phyloP scores from a whole-genome alignment of 2,113 vertebrate species.

The Chloebia gouldiae region DNA sequence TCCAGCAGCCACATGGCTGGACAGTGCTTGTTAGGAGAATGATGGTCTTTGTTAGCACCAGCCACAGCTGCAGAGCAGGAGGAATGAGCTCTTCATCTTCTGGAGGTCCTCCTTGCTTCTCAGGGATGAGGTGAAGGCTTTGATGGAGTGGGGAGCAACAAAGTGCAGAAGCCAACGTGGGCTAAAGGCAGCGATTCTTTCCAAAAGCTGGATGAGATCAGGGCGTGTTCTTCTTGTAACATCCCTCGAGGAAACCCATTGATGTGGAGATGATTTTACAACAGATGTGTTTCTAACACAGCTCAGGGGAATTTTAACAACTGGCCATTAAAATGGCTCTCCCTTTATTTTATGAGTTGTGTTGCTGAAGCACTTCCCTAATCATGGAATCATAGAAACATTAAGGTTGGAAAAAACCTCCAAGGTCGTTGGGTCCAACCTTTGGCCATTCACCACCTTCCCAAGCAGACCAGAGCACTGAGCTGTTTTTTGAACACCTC shows the following conservation, averaged over 20 bases:
- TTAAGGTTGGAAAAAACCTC: not conserved
- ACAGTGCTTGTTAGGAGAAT: rapidly evolving
- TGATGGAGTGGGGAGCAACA: not conserved
- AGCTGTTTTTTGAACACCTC: not conserved
- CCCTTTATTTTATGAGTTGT: not conserved
- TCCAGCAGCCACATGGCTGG: not conserved
- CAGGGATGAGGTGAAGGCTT: not conserved
- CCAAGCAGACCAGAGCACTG: not conserved
- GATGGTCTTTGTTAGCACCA: not conserved
- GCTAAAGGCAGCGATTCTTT: not conserved
- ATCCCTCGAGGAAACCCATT: not conserved
- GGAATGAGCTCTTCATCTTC: not conserved
- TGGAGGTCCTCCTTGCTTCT: not conserved
- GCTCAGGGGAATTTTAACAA: not conserved
- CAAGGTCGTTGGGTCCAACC: not conserved
- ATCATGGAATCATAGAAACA: not conserved
- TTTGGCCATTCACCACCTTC: not conserved
- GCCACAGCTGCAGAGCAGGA: not conserved
- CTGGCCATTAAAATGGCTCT: not conserved
- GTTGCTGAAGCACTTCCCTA: not conserved
- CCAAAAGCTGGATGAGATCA: not conserved
- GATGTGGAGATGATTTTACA: not conserved
- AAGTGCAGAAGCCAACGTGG: rapidly evolving
- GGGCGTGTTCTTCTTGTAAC: not conserved
- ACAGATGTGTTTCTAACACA: not conserved